Conservation (phyloP, 2,113 vertebrate genomes). For the Amazona vittata region DNA sequence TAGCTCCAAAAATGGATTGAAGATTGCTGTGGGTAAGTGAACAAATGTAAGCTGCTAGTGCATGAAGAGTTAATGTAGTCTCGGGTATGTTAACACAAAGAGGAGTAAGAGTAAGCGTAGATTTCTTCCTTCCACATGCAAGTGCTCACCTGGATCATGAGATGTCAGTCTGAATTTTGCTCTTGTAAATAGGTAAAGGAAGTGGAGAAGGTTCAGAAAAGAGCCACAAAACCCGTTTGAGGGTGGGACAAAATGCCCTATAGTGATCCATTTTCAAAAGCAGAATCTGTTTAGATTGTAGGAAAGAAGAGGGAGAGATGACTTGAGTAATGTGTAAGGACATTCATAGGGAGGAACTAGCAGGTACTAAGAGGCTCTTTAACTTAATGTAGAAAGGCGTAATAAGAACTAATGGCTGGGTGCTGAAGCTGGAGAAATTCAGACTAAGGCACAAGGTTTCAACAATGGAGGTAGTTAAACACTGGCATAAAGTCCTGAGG, state of each 20-base stretch:
- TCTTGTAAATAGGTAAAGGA: not conserved
- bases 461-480: not conserved
- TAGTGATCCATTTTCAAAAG: not conserved
- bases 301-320: not conserved
- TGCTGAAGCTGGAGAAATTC: constrained; percentile 3
- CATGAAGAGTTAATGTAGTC: not conserved
- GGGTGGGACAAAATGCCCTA: not conserved
- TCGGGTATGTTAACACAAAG: too few species aligned
- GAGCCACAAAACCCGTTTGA: not conserved
- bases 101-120: not conserved
- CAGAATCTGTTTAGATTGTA: constrained; percentile 13
- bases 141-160: not conserved
- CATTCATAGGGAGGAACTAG: not conserved
- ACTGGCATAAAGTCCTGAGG: not conserved
- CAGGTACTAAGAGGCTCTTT: not conserved
- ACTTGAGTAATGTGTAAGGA: not conserved
- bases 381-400: not conserved
- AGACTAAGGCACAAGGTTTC: not conserved
- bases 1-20: not conserved
- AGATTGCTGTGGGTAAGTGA: not conserved
- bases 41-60: not conserved
- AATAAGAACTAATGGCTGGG: constrained; percentile 2
- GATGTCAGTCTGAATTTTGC: not conserved
- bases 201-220: not conserved
- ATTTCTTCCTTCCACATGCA: not conserved